A percentile compares a stretch with the other conserved stretches of the same genome.
Conservation (phyloP, 2,113 vertebrate species). For the Urocitellus parryii region DNA sequence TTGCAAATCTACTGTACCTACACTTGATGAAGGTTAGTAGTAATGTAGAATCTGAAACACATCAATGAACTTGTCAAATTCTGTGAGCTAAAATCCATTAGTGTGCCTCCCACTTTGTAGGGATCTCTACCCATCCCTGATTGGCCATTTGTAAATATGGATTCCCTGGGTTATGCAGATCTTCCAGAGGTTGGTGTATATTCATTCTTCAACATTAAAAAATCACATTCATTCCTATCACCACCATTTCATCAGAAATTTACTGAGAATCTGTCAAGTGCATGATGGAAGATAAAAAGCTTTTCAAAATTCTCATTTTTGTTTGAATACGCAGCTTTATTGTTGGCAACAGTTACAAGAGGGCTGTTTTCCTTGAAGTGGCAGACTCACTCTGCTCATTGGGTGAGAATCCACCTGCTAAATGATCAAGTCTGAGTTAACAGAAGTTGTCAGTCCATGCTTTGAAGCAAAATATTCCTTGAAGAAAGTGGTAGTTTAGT, state of each 20-base stretch:
- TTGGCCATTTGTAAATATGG: neutral
- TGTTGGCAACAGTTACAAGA: neutral
- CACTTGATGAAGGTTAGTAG: neutral
- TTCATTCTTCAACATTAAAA: neutral
- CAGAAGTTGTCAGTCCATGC: neutral
- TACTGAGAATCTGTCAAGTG: neutral
- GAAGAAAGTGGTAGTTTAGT: neutral
- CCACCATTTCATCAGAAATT: neutral
- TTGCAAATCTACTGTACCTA: neutral
- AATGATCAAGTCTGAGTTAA: neutral
- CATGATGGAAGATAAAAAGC: neutral
- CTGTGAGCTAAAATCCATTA: neutral
- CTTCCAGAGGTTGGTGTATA: neutral
- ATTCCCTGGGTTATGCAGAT: neutral
- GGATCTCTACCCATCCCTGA: neutral
- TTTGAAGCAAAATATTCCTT: neutral
- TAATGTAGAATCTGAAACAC: accelerated
- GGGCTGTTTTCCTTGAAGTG: neutral
- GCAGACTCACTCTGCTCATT: neutral
- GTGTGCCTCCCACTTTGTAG: neutral
- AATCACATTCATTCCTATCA: neutral
- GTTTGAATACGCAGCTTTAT: neutral
- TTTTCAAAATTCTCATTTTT: slow-evolving; percentile 13
- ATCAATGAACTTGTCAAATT: neutral
- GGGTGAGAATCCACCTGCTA: neutral